Conservation (phyloP, 2,888 invertebrate species). For the Pantelozetes paolii region DNA sequence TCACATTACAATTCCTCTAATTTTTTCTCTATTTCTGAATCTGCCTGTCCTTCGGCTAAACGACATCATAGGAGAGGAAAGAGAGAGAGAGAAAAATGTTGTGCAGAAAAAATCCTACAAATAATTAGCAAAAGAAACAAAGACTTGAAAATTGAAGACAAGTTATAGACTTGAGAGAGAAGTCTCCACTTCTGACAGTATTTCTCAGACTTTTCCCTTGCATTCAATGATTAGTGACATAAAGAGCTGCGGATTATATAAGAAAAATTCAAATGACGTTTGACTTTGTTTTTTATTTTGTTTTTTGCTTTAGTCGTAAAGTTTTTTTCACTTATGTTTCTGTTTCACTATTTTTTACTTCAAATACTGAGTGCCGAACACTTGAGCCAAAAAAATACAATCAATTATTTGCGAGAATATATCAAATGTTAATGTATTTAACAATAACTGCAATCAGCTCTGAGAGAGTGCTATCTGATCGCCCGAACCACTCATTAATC, state of each 20-base stretch:
- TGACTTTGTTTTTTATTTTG: background rate
- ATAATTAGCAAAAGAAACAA: constrained; percentile 18
- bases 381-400: background rate
- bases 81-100: too few species aligned
- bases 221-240: background rate
- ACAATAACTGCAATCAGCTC: background rate
- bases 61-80: constrained; percentile 9
- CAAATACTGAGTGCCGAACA: background rate
- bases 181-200: background rate
- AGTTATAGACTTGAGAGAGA: background rate
- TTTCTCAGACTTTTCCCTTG: background rate
- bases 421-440: background rate
- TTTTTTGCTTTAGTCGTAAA: background rate
- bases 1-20: constrained; percentile 17
- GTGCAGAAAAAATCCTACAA: background rate
- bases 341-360: background rate
- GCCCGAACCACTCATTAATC: constrained; percentile 7
- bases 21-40: background rate
- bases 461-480: constrained; percentile 1
- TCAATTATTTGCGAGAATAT: background rate
- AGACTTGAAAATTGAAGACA: background rate
- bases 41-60: constrained; percentile 8
- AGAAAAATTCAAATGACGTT: background rate
- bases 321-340: background rate
- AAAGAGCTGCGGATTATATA: background rate